Conservation (phyloP, 2,113 vertebrate genomes). For the Lasiurus borealis region DNA sequence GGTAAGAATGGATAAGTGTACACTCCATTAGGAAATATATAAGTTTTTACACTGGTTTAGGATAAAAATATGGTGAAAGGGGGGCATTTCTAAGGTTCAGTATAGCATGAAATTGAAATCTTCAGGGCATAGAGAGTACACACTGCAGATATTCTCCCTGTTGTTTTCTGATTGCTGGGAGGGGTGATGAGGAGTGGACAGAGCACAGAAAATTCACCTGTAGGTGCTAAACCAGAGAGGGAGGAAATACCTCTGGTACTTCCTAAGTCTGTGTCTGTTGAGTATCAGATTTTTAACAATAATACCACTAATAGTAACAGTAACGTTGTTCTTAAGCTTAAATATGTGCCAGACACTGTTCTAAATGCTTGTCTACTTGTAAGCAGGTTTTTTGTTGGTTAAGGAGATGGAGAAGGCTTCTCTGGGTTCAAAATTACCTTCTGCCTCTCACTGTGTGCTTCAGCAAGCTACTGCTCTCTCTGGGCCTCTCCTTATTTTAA, state of each 20-base stretch:
- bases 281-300: background rate
- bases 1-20: constrained; percentile 84
- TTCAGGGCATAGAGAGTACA: constrained; percentile 80
- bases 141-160: constrained; percentile 79
- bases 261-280: background rate
- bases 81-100: constrained; percentile 79
- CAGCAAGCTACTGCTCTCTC: background rate
- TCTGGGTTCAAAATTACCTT: background rate
- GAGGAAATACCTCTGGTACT: background rate
- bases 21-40: constrained; percentile 84
- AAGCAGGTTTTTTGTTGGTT: background rate
- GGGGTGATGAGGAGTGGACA: constrained; percentile 42
- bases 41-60: constrained; percentile 83
- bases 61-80: constrained; percentile 85
- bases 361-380: background rate
- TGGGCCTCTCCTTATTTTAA: background rate
- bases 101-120: constrained; percentile 85
- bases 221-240: background rate
- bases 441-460: background rate
- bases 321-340: background rate
- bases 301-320: background rate
- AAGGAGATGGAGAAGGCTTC: background rate
- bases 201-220: background rate
- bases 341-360: background rate
- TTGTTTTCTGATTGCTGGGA: constrained; percentile 72